Percentiles rank a stretch among this genome's conserved stretches.
Conservation (phyloP, 1,140 invertebrate genomes). For the Drosophila nebulosa region DNA sequence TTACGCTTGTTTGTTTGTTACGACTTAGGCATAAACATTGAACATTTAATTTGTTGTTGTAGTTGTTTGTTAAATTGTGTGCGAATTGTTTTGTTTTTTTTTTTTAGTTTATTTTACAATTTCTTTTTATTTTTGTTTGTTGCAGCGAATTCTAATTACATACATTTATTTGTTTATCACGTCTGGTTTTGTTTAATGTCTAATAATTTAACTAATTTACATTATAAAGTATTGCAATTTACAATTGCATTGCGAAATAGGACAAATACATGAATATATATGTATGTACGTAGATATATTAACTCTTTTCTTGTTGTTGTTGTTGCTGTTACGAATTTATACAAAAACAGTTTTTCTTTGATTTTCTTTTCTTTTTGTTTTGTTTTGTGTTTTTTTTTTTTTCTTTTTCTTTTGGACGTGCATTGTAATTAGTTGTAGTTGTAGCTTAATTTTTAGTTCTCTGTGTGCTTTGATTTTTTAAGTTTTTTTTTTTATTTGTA, state of each 20-base stretch:
- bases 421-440: slow-evolving; percentile 54
- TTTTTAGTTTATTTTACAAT: slow-evolving; percentile 66
- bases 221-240: slow-evolving; percentile 69
- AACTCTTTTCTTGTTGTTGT: neutral
- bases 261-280: slow-evolving; percentile 38
- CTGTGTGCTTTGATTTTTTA: slow-evolving; percentile 58
- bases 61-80: slow-evolving; percentile 42
- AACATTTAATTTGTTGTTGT: slow-evolving; percentile 49
- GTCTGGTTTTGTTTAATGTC: slow-evolving; percentile 76
- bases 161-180: slow-evolving; percentile 63
- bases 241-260: slow-evolving; percentile 63
- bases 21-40: slow-evolving; percentile 73
- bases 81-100: slow-evolving; percentile 17
- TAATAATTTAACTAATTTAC: slow-evolving; percentile 78
- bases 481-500: slow-evolving; percentile 32
- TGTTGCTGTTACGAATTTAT: slow-evolving; percentile 2
- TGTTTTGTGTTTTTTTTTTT: slow-evolving; percentile 24
- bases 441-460: slow-evolving; percentile 60
- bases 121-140: neutral
- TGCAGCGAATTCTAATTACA: slow-evolving; percentile 30
- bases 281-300: neutral
- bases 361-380: slow-evolving; percentile 19
- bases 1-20: slow-evolving; percentile 16
- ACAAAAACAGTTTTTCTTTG: slow-evolving; percentile 19
- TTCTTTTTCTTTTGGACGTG: slow-evolving; percentile 60